phyloP scores from a whole-genome alignment of 37 sponge, comb jelly and placozoan genomes.

The Cliona cf. orientalis region DNA sequence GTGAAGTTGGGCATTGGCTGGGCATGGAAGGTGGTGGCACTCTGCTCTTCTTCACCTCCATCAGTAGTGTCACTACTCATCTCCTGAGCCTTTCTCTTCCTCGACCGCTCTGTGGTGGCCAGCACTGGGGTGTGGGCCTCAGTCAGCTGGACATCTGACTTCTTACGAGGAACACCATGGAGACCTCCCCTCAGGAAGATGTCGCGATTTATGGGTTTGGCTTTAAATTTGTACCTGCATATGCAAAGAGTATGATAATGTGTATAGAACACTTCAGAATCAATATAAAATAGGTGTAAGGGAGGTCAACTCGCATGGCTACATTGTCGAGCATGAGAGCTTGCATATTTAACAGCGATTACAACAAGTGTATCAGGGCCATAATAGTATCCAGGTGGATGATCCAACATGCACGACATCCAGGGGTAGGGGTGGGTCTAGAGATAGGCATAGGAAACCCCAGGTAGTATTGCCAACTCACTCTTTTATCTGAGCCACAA shows the following conservation, averaged over 20 bases:
- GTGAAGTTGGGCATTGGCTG: conserved; percentile 54
- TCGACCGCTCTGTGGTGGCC: conserved; percentile 37
- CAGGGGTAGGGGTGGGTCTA: too few species aligned
- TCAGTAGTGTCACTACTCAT: background rate
- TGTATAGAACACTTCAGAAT: background rate
- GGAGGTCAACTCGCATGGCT: background rate
- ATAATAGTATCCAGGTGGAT: too few species aligned
- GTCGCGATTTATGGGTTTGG: conserved; percentile 66
- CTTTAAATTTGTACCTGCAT: conserved; percentile 74
- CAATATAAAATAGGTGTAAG: background rate
- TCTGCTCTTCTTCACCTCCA: background rate
- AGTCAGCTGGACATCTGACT: conserved; percentile 9
- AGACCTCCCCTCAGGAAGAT: conserved; percentile 53
- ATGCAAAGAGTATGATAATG: background rate
- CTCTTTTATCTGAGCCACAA: conserved; percentile 52
- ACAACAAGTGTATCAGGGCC: too few species aligned
- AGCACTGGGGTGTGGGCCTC: conserved; percentile 45
- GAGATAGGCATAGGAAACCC: too few species aligned
- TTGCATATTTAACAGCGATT: too few species aligned
- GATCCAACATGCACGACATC: too few species aligned
- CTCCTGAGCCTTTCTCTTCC: background rate
- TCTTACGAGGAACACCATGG: conserved; percentile 56
- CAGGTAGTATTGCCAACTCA: too few species aligned
- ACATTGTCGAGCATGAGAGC: background rate
- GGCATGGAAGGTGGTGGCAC: conserved; percentile 36